Conservation (phyloP, 2,888 invertebrate genomes). For the Drosophila helvetica region DNA sequence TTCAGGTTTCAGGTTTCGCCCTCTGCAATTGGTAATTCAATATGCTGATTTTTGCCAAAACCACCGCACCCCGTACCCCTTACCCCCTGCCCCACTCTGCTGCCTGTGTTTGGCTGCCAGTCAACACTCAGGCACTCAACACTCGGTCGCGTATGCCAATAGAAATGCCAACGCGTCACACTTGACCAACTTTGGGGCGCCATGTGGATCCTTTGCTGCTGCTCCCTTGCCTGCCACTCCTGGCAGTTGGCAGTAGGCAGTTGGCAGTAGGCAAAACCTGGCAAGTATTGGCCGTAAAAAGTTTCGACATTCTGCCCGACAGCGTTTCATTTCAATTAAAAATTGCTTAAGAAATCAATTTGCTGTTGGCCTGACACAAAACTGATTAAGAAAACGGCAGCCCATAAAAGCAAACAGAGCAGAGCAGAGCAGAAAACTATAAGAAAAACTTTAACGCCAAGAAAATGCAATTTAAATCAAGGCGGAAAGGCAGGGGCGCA, state of each 20-base stretch:
- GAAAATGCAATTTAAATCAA: slow-evolving; percentile 63
- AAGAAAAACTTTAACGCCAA: slow-evolving; percentile 11
- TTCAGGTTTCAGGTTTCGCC: slow-evolving; percentile 15
- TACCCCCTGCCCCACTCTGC: background rate
- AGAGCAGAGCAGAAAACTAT: background rate
- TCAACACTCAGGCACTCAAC: slow-evolving; percentile 50
- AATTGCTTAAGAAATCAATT: slow-evolving; percentile 75
- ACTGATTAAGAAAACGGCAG: slow-evolving; percentile 52
- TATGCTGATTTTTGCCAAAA: slow-evolving; percentile 47
- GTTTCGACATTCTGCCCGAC: slow-evolving; percentile 60
- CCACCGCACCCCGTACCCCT: background rate
- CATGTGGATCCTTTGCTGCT: slow-evolving; percentile 40
- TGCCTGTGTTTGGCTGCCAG: slow-evolving; percentile 63
- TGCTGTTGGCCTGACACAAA: slow-evolving; percentile 48
- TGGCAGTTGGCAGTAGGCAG: no score
- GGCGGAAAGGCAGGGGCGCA: background rate
- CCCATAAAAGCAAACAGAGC: slow-evolving; percentile 13
- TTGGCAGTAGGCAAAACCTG: slow-evolving; percentile 28
- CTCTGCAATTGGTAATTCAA: slow-evolving; percentile 57
- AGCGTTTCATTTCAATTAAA: slow-evolving; percentile 72
- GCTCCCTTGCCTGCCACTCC: background rate
- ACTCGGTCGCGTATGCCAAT: slow-evolving; percentile 49
- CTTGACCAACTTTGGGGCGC: slow-evolving; percentile 58
- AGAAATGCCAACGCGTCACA: slow-evolving; percentile 66
- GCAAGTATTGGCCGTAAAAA: slow-evolving; percentile 45